phyloP scores from a whole-genome alignment of 2,888 invertebrate genomes.

The Hydropsyche betteni region DNA sequence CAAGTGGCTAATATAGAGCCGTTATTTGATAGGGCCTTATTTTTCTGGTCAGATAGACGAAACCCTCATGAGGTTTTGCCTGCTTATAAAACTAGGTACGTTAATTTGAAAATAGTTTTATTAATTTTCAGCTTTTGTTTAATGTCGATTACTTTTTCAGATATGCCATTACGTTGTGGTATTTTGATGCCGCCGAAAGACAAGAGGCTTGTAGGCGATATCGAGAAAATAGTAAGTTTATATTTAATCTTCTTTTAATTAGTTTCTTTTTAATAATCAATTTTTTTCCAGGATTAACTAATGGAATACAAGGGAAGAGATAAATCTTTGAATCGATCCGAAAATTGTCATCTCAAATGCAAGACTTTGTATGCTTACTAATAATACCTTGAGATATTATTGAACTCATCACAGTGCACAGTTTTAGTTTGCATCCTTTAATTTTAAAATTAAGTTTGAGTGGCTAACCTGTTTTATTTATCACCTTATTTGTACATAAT shows the following conservation, averaged over 20 bases:
- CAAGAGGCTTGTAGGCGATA: conserved; percentile 75
- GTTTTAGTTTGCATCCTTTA: conserved; percentile 10
- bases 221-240: conserved; percentile 64
- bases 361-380: neutral
- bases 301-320: conserved; percentile 14
- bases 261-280: neutral
- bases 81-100: conserved; percentile 76
- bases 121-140: conserved; percentile 52
- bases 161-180: conserved; percentile 93
- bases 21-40: conserved; percentile 86
- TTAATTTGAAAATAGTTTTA: conserved; percentile 33
- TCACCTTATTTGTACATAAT: neutral
- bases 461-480: conserved; percentile 13
- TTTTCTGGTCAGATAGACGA: conserved; percentile 97
- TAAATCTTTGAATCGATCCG: neutral
- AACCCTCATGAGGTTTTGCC: conserved; percentile 98
- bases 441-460: neutral
- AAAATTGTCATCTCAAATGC: conserved; percentile 8
- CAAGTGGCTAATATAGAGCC: conserved; percentile 92
- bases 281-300: conserved; percentile 19
- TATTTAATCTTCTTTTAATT: neutral
- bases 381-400: conserved; percentile 2
- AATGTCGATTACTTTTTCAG: conserved; percentile 58
- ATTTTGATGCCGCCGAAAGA: conserved; percentile 86
- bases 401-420: neutral